Percentiles rank a stretch among this genome's conserved stretches.
phyloP scores from a whole-genome alignment of 2,888 invertebrate genomes.

The Trypoxylon attenuatum region DNA sequence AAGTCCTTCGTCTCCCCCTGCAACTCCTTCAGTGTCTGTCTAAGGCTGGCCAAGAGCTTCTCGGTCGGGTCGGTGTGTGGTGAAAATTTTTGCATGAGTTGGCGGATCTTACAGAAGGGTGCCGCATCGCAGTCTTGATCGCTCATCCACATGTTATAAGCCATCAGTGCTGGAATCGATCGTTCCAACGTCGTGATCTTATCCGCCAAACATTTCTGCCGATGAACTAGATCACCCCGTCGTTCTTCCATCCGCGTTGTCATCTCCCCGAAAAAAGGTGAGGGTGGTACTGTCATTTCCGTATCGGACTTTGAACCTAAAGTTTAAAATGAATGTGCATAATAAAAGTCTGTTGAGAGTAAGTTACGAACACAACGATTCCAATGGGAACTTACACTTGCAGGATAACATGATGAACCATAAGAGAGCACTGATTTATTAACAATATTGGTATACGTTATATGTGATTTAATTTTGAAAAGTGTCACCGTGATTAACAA shows the following conservation, averaged over 20 bases:
- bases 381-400: too few relatives aligned
- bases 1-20: conserved; percentile 63
- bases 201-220: conserved; percentile 55
- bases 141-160: conserved; percentile 58
- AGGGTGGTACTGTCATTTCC: conserved; percentile 9
- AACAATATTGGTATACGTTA: too few relatives aligned
- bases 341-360: too few relatives aligned
- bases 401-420: too few relatives aligned
- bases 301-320: conserved; percentile 45
- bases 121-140: conserved; percentile 24
- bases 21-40: conserved; percentile 50
- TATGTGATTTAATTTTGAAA: too few relatives aligned
- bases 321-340: background rate
- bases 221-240: conserved; percentile 54
- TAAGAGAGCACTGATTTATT: too few relatives aligned
- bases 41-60: conserved; percentile 55
- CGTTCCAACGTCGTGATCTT: conserved; percentile 66
- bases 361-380: too few relatives aligned
- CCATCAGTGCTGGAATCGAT: conserved; percentile 67
- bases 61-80: conserved; percentile 61
- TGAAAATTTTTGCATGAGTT: conserved; percentile 59
- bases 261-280: conserved; percentile 46
- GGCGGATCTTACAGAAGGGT: conserved; percentile 57
- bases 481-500: too few relatives aligned
- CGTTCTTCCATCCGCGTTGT: conserved; percentile 58